Evolutionary conservation across 2,797 vertebrate genomes (phyloP).

Genomic region (Parotocinclus haroldoi): DNA sequence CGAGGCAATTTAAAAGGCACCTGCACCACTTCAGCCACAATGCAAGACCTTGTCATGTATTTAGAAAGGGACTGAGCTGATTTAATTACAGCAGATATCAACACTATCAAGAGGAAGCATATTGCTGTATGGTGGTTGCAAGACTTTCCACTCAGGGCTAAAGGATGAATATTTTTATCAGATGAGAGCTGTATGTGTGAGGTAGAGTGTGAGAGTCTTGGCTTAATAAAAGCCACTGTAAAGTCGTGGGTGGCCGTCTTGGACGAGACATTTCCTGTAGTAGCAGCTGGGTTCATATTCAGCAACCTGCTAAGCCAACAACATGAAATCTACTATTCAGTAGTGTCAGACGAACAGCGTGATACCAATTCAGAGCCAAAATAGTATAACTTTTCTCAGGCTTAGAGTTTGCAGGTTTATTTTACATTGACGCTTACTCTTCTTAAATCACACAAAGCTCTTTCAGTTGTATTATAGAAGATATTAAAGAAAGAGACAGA

Average conservation of each 20-base stretch:
- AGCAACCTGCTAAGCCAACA: slow-evolving; percentile 4
- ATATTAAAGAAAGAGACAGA: too few relatives aligned
- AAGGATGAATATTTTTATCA: slow-evolving; percentile 22
- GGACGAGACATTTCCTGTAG: slow-evolving; percentile 8
- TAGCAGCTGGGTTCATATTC: slow-evolving; percentile 2
- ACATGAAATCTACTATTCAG: slow-evolving; percentile 11
- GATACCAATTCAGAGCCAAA: slow-evolving; percentile 2
- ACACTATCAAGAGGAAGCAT: slow-evolving; percentile 1
- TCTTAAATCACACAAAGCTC: too few relatives aligned
- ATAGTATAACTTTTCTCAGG: neutral
- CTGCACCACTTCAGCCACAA: slow-evolving; percentile 23
- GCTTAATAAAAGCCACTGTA: slow-evolving; percentile 17
- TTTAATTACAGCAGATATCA: slow-evolving; percentile 42
- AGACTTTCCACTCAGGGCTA: slow-evolving; percentile 6
- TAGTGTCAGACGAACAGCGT: slow-evolving; percentile 11
- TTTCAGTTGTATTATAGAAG: too few relatives aligned
- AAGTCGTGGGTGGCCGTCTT: slow-evolving; percentile 32
- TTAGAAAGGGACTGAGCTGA: slow-evolving; percentile 7
- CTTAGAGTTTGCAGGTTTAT: too few relatives aligned
- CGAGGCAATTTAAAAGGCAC: slow-evolving; percentile 28
- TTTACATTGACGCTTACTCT: too few relatives aligned
- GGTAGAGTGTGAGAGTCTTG: slow-evolving; percentile 3
- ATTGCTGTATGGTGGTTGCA: neutral
- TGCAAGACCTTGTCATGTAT: slow-evolving; percentile 4
- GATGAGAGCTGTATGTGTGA: slow-evolving; percentile 1